A percentile compares a stretch with the other conserved stretches of the same genome.
Evolutionary conservation across 2,113 vertebrate species (phyloP).

Genomic region (Grus americana): DNA sequence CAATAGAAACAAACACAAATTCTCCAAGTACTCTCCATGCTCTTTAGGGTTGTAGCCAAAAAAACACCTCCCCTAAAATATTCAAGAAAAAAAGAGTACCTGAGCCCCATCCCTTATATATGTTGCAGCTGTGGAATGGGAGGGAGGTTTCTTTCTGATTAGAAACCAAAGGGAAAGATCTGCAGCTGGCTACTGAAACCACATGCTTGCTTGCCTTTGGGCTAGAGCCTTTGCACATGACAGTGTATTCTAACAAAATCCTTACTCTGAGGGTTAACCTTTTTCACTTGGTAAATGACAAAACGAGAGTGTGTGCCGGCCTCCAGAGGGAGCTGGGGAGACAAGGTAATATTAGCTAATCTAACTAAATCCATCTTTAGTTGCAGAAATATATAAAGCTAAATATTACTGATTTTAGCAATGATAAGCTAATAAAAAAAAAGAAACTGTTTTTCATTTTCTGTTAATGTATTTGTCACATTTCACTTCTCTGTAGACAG

Average conservation of each 20-base stretch:
- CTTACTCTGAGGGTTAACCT: neutral
- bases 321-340: constrained; percentile 22
- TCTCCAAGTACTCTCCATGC: constrained; percentile 57
- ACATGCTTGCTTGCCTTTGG: neutral
- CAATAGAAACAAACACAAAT: constrained; percentile 61
- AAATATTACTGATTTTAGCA: neutral
- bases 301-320: neutral
- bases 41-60: neutral
- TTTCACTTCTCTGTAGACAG: neutral
- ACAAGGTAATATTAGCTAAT: too few species aligned
- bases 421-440: neutral
- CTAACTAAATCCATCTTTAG: too few species aligned
- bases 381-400: neutral
- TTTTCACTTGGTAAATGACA: neutral
- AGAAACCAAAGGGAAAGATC: neutral
- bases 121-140: constrained; percentile 41
- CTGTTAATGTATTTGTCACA: neutral
- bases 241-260: neutral
- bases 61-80: neutral
- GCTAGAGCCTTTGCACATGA: neutral
- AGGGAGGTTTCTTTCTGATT: constrained; percentile 30
- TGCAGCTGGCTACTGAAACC: constrained; percentile 40
- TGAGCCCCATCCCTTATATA: constrained; percentile 59
- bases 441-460: neutral
- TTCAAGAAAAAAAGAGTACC: neutral